Percentiles rank a stretch among this genome's conserved stretches.
Evolutionary conservation across 2,113 vertebrate species (phyloP).

Genomic region (Panthera uncia): DNA sequence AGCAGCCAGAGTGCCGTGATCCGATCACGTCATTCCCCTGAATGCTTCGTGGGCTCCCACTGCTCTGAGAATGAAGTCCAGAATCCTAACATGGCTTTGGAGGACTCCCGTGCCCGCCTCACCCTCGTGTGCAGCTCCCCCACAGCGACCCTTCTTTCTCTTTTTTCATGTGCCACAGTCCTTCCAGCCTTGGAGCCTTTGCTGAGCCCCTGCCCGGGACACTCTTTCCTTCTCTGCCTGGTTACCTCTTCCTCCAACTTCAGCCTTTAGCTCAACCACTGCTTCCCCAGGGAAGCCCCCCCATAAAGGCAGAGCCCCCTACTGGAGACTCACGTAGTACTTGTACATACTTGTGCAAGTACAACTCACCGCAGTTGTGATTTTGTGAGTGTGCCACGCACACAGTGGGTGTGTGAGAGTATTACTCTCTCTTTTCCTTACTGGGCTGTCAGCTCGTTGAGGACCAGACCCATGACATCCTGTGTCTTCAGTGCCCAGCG

Average conservation of each 20-base stretch:
- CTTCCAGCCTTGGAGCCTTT: background rate
- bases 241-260: background rate
- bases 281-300: background rate
- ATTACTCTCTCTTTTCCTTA: background rate
- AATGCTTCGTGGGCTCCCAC: background rate
- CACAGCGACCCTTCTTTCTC: background rate
- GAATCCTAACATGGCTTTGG: background rate
- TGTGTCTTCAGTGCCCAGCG: background rate
- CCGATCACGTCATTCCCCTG: background rate
- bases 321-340: accelerated
- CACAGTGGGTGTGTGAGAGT: background rate
- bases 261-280: background rate
- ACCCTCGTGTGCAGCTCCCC: background rate
- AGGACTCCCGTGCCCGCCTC: background rate
- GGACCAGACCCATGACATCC: background rate
- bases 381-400: background rate
- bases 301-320: background rate
- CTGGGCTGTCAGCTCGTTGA: background rate
- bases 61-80: background rate
- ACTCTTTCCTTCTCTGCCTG: too few species aligned
- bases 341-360: background rate
- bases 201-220: background rate
- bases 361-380: background rate
- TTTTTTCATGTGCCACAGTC: background rate
- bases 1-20: background rate